A percentile compares a stretch with the other conserved stretches of the same genome.
Evolutionary conservation across 2,888 invertebrate genomes (phyloP).

Genomic region (Dendrolimus houi): DNA sequence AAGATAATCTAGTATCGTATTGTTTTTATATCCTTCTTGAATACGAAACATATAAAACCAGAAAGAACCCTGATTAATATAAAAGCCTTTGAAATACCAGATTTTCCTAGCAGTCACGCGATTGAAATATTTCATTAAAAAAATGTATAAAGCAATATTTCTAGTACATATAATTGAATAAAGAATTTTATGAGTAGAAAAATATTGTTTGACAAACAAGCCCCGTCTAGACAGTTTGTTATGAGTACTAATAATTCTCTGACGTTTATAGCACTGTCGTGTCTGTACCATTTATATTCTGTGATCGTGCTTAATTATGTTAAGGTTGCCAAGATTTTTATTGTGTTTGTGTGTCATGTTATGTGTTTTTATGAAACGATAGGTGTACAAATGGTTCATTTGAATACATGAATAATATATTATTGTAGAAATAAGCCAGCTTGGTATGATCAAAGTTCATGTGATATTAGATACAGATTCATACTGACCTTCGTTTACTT

Average conservation of each 20-base stretch:
- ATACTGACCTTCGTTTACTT: no score
- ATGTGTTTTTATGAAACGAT: no score
- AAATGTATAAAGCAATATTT: neutral
- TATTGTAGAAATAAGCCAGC: no score
- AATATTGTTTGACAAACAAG: neutral
- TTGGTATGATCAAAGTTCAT: no score
- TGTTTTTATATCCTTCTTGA: no score
- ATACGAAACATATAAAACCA: no score
- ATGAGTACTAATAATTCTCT: neutral
- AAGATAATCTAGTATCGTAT: no score
- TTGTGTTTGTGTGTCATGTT: neutral
- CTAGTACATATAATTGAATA: neutral
- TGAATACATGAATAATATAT: no score
- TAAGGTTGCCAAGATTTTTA: neutral
- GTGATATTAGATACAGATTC: no score
- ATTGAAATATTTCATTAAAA: neutral
- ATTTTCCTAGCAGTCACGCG: neutral
- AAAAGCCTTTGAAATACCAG: no score
- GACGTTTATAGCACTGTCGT: neutral
- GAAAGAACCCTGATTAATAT: no score
- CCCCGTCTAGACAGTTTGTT: neutral
- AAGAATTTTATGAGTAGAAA: neutral
- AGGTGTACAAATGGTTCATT: no score
- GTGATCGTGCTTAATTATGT: neutral
- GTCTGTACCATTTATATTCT: neutral